Conservation (phyloP, 2,888 invertebrate species). For the Himalopsyche kuldschensis region DNA sequence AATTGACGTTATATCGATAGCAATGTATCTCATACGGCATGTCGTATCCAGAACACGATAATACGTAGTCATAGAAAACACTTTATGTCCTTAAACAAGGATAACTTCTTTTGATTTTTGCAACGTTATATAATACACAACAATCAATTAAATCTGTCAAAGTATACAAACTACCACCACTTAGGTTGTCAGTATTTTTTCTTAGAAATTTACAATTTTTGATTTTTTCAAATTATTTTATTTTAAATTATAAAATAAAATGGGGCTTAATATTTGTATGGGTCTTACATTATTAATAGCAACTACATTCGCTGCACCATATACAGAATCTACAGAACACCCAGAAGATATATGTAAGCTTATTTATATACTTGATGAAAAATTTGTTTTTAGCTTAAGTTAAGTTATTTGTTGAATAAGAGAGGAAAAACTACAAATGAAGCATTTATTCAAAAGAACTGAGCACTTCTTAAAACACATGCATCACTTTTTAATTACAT, state of each 20-base stretch:
- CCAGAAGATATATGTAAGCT: slow-evolving; percentile 39
- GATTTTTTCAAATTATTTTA: too few species aligned
- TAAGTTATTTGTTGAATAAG: too few species aligned
- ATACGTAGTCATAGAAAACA: neutral
- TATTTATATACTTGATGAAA: too few species aligned
- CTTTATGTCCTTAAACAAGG: neutral
- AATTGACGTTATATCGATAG: too few species aligned
- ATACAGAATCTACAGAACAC: slow-evolving; percentile 42
- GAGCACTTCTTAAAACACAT: too few species aligned
- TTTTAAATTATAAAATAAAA: neutral
- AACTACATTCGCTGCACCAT: slow-evolving; percentile 44
- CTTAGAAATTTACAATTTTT: too few species aligned
- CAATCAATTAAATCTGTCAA: neutral
- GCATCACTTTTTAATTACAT: too few species aligned
- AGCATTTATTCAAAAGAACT: too few species aligned
- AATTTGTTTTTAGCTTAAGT: too few species aligned
- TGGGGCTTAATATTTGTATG: neutral
- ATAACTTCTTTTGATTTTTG: neutral
- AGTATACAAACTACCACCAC: too few species aligned
- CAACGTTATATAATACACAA: neutral
- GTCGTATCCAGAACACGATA: neutral
- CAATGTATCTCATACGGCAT: neutral
- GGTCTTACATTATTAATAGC: slow-evolving; percentile 38
- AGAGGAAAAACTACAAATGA: too few species aligned
- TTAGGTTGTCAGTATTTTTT: too few species aligned